phyloP scores from a whole-genome alignment of 2,113 vertebrate genomes.

The Platycercus adscitus region DNA sequence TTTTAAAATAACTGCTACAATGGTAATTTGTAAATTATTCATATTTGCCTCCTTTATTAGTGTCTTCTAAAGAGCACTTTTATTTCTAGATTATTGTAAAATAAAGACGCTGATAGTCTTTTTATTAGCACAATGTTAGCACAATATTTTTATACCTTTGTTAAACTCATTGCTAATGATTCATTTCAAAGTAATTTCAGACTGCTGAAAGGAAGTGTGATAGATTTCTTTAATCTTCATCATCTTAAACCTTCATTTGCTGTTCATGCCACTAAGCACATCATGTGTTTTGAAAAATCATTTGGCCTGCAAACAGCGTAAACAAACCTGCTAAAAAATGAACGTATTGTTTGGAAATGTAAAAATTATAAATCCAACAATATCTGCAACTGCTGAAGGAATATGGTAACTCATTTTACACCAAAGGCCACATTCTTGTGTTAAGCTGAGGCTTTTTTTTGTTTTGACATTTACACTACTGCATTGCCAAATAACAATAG shows the following conservation, averaged over 20 bases:
- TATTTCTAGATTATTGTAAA: slow-evolving; percentile 48
- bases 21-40: background rate
- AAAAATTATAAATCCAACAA: slow-evolving; percentile 3
- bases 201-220: slow-evolving; percentile 34
- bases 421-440: slow-evolving; percentile 4
- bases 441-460: background rate
- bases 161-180: slow-evolving; percentile 46
- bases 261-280: background rate
- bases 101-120: slow-evolving; percentile 44
- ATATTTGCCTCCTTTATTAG: slow-evolving; percentile 47
- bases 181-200: slow-evolving; percentile 47
- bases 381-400: background rate
- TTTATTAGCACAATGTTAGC: slow-evolving; percentile 43
- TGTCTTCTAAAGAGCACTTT: slow-evolving; percentile 27
- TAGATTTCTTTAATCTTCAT: slow-evolving; percentile 48
- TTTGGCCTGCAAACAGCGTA: background rate
- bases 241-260: background rate
- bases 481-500: background rate
- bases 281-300: background rate
- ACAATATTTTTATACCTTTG: background rate
- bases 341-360: background rate
- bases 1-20: background rate
- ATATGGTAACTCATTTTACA: slow-evolving; percentile 10
- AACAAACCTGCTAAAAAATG: slow-evolving; percentile 31
- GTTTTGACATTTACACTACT: background rate